These are phyloP conservation scores for Albula glossodonta DNA, from an alignment of 2,113 vertebrate genomes.

Conservation along the genomic window DNA sequence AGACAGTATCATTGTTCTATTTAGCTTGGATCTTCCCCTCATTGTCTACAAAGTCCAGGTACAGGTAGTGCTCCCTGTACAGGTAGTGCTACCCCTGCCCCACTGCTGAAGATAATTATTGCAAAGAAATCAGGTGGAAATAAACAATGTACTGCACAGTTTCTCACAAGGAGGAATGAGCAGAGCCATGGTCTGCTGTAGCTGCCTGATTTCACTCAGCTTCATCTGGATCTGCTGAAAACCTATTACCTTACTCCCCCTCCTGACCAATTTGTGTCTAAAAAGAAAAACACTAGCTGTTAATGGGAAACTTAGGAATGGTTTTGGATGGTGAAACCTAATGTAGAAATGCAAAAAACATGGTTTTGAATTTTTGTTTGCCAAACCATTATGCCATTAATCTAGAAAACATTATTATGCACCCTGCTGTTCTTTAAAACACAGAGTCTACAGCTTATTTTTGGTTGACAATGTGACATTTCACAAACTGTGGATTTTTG, in stretches of 20 bases:
- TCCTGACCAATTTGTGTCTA: background rate
- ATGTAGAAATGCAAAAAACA: background rate
- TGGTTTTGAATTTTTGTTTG: too few species aligned
- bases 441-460: too few species aligned
- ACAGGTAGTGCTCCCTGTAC: too few species aligned
- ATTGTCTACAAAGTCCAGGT: background rate
- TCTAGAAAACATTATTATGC: too few species aligned
- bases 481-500: background rate
- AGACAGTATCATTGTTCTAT: too few species aligned
- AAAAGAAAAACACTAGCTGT: background rate
- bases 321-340: background rate
- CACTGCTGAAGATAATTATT: background rate
- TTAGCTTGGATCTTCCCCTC: background rate
- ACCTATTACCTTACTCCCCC: too few species aligned
- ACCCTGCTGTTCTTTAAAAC: too few species aligned
- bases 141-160: background rate
- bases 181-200: too few species aligned
- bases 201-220: too few species aligned
- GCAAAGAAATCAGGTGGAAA: background rate
- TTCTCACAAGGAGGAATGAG: background rate
- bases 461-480: background rate
- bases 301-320: background rate
- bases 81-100: background rate
- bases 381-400: too few species aligned
- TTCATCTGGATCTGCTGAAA: too few species aligned